Conservation (phyloP, 2,113 vertebrate genomes). For the Cairina moschata region DNA sequence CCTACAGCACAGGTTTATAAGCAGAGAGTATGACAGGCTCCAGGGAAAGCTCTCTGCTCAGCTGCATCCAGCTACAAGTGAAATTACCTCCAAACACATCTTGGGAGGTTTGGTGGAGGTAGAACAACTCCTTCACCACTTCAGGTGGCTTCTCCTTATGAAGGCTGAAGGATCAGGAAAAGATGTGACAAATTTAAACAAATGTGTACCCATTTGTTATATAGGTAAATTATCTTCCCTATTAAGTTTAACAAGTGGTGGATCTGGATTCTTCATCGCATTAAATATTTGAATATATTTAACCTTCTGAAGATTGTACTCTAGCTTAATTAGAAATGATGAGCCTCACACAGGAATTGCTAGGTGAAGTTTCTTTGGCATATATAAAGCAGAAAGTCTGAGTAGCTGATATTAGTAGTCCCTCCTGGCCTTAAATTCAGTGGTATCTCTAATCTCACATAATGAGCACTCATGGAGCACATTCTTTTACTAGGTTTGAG, state of each 20-base stretch:
- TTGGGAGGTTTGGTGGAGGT: not conserved
- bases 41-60: not conserved
- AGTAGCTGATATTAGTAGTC: not conserved
- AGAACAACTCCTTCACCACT: not conserved
- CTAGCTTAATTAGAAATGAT: not conserved
- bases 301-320: not conserved
- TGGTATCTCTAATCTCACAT: not conserved
- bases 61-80: not conserved
- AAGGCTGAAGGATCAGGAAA: not conserved
- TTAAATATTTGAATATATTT: not conserved
- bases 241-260: not conserved
- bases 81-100: not conserved
- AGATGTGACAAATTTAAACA: not conserved
- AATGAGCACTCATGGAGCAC: rapidly evolving
- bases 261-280: not conserved
- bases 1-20: not conserved
- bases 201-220: not conserved
- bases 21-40: not conserved
- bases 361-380: not conserved
- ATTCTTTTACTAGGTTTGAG: not conserved
- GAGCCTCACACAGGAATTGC: not conserved
- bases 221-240: not conserved
- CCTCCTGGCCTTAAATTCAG: not conserved
- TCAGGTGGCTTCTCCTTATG: not conserved
- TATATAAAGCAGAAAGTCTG: not conserved